Evolutionary conservation across 2,888 invertebrate genomes (phyloP).

Genomic region (Heliconius charithonia): DNA sequence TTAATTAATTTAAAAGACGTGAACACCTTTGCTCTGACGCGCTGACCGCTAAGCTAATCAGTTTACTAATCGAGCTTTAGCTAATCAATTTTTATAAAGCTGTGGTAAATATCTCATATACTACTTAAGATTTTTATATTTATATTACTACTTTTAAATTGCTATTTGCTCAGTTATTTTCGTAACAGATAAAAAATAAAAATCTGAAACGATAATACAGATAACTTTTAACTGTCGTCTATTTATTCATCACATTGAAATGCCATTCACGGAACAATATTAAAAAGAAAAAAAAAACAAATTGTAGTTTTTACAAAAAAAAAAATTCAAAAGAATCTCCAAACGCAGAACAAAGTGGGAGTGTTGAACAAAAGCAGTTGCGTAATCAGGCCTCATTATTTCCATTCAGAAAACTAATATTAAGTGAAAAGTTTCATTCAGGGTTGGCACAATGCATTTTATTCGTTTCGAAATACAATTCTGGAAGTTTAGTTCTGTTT

Average conservation of each 20-base stretch:
- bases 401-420: slow-evolving; percentile 54
- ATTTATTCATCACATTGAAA: slow-evolving; percentile 11
- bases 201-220: not conserved
- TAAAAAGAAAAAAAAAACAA: slow-evolving; percentile 2
- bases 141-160: too few species aligned
- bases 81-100: too few species aligned
- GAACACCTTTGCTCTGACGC: too few species aligned
- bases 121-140: too few species aligned
- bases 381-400: slow-evolving; percentile 44
- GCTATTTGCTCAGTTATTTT: not conserved
- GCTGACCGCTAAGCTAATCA: too few species aligned
- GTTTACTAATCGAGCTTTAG: too few species aligned
- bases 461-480: slow-evolving; percentile 70
- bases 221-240: not conserved
- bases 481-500: slow-evolving; percentile 72
- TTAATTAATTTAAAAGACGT: too few species aligned
- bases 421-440: slow-evolving; percentile 58
- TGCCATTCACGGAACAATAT: slow-evolving; percentile 1
- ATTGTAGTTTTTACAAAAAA: slow-evolving; percentile 12
- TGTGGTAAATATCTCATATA: accelerated
- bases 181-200: slow-evolving; percentile 47
- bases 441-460: slow-evolving; percentile 66
- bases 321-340: slow-evolving; percentile 31
- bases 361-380: slow-evolving; percentile 29
- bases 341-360: slow-evolving; percentile 25